Conservation (phyloP, 2,888 invertebrate genomes). For the Drosophila helvetica region DNA sequence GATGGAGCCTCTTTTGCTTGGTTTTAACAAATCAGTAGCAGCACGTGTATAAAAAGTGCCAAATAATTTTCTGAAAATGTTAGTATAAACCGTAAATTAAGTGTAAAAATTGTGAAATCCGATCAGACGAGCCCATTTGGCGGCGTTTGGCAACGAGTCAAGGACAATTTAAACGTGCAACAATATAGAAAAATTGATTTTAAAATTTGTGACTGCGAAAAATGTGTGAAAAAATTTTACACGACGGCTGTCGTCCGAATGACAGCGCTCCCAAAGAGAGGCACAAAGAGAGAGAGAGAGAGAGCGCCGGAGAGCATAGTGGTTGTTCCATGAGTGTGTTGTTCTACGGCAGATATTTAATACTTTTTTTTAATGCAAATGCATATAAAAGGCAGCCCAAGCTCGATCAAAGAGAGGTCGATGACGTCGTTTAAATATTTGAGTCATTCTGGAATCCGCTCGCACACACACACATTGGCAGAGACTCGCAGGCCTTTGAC, state of each 20-base stretch:
- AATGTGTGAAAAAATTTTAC: constrained; percentile 62
- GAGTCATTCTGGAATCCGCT: constrained; percentile 41
- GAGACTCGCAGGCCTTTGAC: constrained; percentile 9
- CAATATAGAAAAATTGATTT: constrained; percentile 44
- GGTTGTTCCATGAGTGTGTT: constrained; percentile 52
- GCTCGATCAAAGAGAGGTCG: constrained; percentile 36
- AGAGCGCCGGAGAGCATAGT: constrained; percentile 47
- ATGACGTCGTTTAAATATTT: constrained; percentile 27
- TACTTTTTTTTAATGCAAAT: constrained; percentile 20
- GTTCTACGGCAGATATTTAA: constrained; percentile 41
- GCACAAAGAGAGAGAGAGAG: constrained; percentile 30
- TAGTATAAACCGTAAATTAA: constrained; percentile 77
- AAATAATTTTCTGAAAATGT: constrained; percentile 84
- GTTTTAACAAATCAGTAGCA: constrained; percentile 83
- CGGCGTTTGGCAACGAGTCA: constrained; percentile 47
- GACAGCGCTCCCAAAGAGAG: constrained; percentile 41
- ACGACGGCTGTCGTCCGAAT: constrained; percentile 62
- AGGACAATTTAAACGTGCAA: constrained; percentile 50
- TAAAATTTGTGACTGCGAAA: constrained; percentile 56
- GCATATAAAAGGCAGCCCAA: constrained; percentile 33
- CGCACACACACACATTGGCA: constrained; percentile 8
- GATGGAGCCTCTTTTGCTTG: constrained; percentile 84
- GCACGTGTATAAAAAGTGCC: constrained; percentile 85
- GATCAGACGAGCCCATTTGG: constrained; percentile 34
- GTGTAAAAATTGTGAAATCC: constrained; percentile 48